Evolutionary conservation across 2,113 vertebrate species (phyloP), one percentile per base, ranked within the genome.

Genomic region (Illadopsis cleaveri): DNA sequence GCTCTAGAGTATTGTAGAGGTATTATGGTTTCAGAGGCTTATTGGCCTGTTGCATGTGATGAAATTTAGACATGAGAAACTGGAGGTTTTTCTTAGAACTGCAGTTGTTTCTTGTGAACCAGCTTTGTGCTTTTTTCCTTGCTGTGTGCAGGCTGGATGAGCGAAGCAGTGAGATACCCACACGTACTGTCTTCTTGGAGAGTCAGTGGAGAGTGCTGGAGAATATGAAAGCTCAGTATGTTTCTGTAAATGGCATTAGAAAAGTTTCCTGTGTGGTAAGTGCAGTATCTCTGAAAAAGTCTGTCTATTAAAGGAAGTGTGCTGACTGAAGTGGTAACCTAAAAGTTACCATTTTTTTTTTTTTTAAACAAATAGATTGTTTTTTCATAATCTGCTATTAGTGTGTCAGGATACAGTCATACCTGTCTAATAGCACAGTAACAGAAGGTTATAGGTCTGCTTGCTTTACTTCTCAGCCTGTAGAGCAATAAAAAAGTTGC

Each of bases 231-330:
- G 99, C 99, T 27, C 99, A 99, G 90, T 99, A 99, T 89, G 99
- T 99, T 48, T 98, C 99, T 61, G 99, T 99, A 60, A 99, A 99
- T 40, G 99, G 99, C 48, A 98, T 99, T 93, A 99, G 99, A 16
- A 99, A 99, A 97, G 99, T 99, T 71, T 99, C 99, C 76, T 99
- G 99, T 90, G 99, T 99, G 98, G 99, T 99, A 97, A 97, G 98
- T 98, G 21, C 45, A 31, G 15, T 65, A 7, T 62, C 70, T 82
- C 15, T 48, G 11, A 70, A 57, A 21, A 54, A 78, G 12, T 16
- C 24, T 65, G 23, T 42, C 25, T 50, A 0, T 44, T 87, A 61
- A 79, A 51, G 60, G 44, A 92, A 33, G 38, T 31, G 6, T 48
- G 12, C 51, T 47, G 31, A 20, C 35, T 56, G 23, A 33, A 61